phyloP scores from a whole-genome alignment of 2,888 invertebrate genomes.

The Halocaridina rubra region DNA sequence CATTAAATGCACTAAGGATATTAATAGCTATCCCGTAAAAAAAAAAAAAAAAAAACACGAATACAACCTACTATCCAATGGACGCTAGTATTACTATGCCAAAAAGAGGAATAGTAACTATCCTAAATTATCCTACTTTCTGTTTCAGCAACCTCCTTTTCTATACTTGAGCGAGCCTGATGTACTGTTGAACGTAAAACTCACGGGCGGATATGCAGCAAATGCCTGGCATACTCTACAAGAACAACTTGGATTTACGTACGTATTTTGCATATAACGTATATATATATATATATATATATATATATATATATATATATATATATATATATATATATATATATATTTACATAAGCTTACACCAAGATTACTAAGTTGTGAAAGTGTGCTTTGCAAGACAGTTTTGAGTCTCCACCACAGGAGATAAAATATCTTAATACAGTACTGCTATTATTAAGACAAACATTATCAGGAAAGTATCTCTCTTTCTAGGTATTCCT shows the following conservation, averaged over 20 bases:
- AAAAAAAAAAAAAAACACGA: too few relatives aligned
- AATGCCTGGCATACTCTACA: conserved; percentile 39
- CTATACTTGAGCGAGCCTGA: background rate
- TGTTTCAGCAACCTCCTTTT: conserved; percentile 25
- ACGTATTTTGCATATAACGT: background rate
- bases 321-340: conserved; percentile 10
- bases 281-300: background rate
- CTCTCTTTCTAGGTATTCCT: conserved; percentile 25
- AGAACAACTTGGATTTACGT: conserved; percentile 39
- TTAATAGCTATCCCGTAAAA: too few relatives aligned
- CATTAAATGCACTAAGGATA: too few relatives aligned
- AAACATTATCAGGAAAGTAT: too few relatives aligned
- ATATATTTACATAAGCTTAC: background rate
- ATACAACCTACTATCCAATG: too few relatives aligned
- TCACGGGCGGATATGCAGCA: conserved; percentile 23
- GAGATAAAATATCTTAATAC: too few relatives aligned
- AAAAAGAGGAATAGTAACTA: background rate
- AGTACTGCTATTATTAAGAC: too few relatives aligned
- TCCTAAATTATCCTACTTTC: background rate
- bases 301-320: conserved; percentile 16
- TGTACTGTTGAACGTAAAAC: background rate
- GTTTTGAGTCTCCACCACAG: too few relatives aligned
- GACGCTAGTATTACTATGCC: too few relatives aligned
- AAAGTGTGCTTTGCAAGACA: too few relatives aligned
- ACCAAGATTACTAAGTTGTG: too few relatives aligned